Evolutionary conservation across 2,888 invertebrate species (phyloP), one percentile per base, ranked within the genome.

Genomic region (Latrodectus hesperus): DNA sequence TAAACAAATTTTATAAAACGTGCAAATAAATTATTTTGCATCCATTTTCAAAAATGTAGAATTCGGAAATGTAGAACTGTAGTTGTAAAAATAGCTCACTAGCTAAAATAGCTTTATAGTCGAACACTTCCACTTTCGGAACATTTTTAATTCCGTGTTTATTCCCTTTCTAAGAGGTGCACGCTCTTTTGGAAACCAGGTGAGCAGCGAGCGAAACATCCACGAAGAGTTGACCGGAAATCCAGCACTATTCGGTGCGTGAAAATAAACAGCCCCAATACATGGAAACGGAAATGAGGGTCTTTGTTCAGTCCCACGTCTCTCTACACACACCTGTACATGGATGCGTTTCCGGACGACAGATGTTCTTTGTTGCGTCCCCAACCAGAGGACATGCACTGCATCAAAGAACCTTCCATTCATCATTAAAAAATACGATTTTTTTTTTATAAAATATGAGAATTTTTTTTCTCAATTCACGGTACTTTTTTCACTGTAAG

Each of bases 251-350:
- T 84, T 78, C 78, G 84, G 84, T 84, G 79, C 84, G 79, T 84
- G 84, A 84, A 84, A 38, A 79, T 79, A 73, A 73, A 84, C 84
- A 82, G 60, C 68, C 73, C 73, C 16, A 73, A 81, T 67, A 77
- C 84, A 74, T 78, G 78, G 78, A 84, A 84, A 84, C 84, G 84
- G 84, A 84, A 84, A 68, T 67, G 74, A 67, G 64, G 72, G 68
- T 53, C 79, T 84, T 84, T 84, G 78, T 78, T 78, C 26, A 64
- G 60, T 60, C 73, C 74, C 68, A 53, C 64, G 77, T 77, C 65
- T 74, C 64, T 70, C 64, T 70, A 17, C 17, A 5, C 78, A 79
- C 84, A 84, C 84, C 84, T 79, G 78, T 79, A 79, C 78, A 77
- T 49, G n/a, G 38, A 38, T 67, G 16, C 67, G 67, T 49, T 84